These are phyloP conservation scores for Perccottus glenii DNA, from an alignment of 2,113 vertebrate genomes.

Conservation along the genomic window DNA sequence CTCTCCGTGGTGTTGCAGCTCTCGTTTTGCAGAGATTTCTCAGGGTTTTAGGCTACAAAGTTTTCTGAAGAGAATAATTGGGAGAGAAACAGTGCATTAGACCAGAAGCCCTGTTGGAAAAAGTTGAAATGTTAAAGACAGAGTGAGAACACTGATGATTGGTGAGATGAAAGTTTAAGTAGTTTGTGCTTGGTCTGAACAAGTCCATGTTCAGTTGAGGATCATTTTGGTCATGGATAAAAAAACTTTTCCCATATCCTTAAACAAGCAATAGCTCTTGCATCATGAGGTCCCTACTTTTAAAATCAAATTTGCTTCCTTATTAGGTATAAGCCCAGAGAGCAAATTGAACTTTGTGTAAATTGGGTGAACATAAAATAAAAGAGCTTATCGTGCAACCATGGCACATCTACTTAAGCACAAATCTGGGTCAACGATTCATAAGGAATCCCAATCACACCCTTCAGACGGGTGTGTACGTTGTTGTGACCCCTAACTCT, in stretches of 20 bases:
- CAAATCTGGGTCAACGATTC: conserved; percentile 45
- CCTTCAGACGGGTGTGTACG: not conserved
- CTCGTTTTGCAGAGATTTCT: conserved; percentile 45
- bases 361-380: not conserved
- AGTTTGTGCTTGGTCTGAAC: conserved; percentile 26
- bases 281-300: conserved; percentile 5
- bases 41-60: conserved; percentile 33
- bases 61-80: conserved; percentile 4
- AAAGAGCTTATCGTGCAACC: not conserved
- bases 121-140: not conserved
- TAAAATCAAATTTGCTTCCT: conserved; percentile 10
- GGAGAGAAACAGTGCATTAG: conserved; percentile 7
- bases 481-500: not conserved
- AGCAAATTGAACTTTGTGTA: not conserved
- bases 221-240: conserved; percentile 15
- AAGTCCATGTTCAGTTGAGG: conserved; percentile 17
- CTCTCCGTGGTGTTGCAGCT: conserved; percentile 26
- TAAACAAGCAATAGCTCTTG: conserved; percentile 23
- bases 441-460: conserved; percentile 40
- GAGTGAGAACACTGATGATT: not conserved
- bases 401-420: conserved; percentile 2
- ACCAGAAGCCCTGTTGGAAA: not conserved
- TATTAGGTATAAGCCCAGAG: not conserved
- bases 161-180: not conserved
- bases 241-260: conserved; percentile 23